Base-by-base conservation (phyloP, 2,888 invertebrate species). In the Listrodromus nycthemerus region DNA sequence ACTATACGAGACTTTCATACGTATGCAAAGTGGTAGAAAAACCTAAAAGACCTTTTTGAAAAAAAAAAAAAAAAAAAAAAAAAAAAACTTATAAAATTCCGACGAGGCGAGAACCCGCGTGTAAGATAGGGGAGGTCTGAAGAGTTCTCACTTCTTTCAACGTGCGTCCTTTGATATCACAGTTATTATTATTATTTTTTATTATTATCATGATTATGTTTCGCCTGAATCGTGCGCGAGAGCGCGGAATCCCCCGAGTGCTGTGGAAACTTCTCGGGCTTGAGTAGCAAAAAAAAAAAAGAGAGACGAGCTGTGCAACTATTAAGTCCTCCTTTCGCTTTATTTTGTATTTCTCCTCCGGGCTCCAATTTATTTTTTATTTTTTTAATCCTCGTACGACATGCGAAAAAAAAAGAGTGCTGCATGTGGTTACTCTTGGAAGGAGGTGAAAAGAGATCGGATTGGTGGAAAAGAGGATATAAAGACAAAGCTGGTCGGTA, bases 361-460 rank as follows among this genome's bases (percentile, higher is more conserved):
- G 50, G 7, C 33, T 21, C 7, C 37, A 37, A 10, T 37, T 37
- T 55, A 65, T 70, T 70, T 70, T 70, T 80, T 78, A 55, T 80
- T 79, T 70, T 21, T 19, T 33, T 24, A 55, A 48, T 77, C 66
- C 50, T 30, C 55, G 37, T 58, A 24, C 70, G 13, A 37, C 45
- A 45, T 5, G 63, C 16, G 16, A 55, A 33, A 65, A 73, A 77
- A 82, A 70, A 50, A 58, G 45, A 7, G 50, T 24, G n/a, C 7
- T n/a, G 41, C 55, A 33, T 55, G 69, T 65, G 73, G 74, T 70
- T 77, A 27, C 80, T 70, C 74, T 74, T 58, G 65, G 65, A 74
- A 71, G 77, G 65, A 55, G 55, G 41, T 70, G 30, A 10, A 63
- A 81, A 73, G 66, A 55, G 37, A 74, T 37, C 41, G 37, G 37